phyloP scores from a whole-genome alignment of 2,797 vertebrate genomes.

The Takifugu ocellatus region DNA sequence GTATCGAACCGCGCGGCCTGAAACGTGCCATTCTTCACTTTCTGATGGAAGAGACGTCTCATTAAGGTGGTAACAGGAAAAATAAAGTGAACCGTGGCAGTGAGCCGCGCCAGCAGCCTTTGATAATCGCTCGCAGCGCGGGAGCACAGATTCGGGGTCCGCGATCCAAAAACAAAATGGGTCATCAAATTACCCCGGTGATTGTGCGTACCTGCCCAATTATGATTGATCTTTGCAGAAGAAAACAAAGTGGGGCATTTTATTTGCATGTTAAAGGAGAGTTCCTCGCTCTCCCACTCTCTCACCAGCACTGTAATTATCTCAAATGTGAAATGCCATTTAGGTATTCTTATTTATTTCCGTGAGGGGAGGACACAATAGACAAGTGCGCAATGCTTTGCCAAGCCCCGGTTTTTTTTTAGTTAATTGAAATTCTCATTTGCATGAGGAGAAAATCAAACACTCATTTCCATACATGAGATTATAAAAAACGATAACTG shows the following conservation, averaged over 20 bases:
- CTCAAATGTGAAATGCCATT: slow-evolving; percentile 77
- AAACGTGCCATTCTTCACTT: slow-evolving; percentile 10
- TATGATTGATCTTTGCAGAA: slow-evolving; percentile 78
- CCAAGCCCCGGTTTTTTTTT: slow-evolving; percentile 70
- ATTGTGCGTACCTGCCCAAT: slow-evolving; percentile 78
- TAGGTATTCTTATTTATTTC: slow-evolving; percentile 81
- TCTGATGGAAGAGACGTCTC: slow-evolving; percentile 23
- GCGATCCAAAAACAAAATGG: slow-evolving; percentile 72
- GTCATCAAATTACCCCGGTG: slow-evolving; percentile 72
- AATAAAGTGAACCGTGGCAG: slow-evolving; percentile 35
- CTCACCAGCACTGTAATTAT: slow-evolving; percentile 71
- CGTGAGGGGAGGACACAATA: slow-evolving; percentile 72
- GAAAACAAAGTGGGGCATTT: slow-evolving; percentile 78
- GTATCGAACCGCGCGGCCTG: slow-evolving; percentile 23
- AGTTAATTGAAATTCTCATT: slow-evolving; percentile 84
- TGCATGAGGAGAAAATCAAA: slow-evolving; percentile 82
- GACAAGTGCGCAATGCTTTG: slow-evolving; percentile 62
- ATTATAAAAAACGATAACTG: slow-evolving; percentile 81
- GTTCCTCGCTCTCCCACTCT: slow-evolving; percentile 37
- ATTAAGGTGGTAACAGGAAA: slow-evolving; percentile 38
- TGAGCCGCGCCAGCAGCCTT: slow-evolving; percentile 42
- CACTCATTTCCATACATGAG: slow-evolving; percentile 81
- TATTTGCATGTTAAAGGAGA: slow-evolving; percentile 80
- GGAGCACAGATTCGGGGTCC: too few species aligned
- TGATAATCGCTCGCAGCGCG: slow-evolving; percentile 40